Percentiles rank a stretch among this genome's conserved stretches.
phyloP scores from a whole-genome alignment of 2,113 vertebrate species.

The Onychorhynchus coronatus region DNA sequence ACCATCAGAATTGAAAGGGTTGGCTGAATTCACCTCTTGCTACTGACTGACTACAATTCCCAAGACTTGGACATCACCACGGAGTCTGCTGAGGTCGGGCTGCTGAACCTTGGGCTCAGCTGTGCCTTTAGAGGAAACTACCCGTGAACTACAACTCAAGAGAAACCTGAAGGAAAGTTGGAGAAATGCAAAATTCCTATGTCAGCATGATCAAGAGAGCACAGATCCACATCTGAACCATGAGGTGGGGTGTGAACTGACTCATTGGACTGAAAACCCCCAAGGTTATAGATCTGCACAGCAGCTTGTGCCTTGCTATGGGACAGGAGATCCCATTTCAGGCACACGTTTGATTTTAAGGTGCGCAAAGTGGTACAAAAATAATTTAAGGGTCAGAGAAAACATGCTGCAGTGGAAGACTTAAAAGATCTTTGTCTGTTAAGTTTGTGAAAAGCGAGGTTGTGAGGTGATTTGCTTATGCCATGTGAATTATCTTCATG shows the following conservation, averaged over 20 bases:
- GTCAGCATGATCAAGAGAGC: neutral
- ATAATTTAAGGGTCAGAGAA: neutral
- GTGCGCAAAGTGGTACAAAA: neutral
- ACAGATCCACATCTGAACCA: neutral
- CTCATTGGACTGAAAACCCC: neutral
- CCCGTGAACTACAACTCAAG: neutral
- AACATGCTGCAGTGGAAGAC: neutral
- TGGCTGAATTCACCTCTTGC: slow-evolving; percentile 30
- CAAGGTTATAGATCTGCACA: neutral
- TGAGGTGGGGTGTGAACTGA: neutral
- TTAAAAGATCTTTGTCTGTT: neutral
- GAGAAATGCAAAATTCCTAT: neutral
- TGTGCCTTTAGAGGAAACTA: neutral
- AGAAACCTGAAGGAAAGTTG: neutral
- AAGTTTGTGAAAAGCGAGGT: neutral
- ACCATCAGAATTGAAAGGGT: neutral
- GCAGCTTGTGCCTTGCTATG: neutral
- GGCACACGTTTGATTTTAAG: neutral
- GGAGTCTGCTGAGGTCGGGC: neutral
- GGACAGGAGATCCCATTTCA: neutral
- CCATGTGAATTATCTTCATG: neutral
- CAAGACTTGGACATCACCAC: neutral
- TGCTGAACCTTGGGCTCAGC: neutral
- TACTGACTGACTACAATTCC: slow-evolving; percentile 13
- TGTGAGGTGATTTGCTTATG: neutral